Base-by-base conservation (phyloP, 2,888 invertebrate genomes). In the Nomada lathburiana region DNA sequence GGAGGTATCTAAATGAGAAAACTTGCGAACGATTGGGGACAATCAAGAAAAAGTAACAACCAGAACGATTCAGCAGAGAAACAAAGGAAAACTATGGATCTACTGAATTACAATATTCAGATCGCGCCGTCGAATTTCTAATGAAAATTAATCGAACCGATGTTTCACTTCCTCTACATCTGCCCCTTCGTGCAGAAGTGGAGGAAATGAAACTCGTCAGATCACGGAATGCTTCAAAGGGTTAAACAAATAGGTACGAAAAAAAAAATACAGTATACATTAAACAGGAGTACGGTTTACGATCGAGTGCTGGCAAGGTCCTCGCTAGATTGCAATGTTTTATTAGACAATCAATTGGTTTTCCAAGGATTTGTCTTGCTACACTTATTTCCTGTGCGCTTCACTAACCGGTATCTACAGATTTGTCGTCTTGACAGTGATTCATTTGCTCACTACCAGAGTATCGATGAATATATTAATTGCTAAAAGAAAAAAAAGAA, bases 291-390 rank as follows among this genome's bases (percentile, higher is more conserved):
- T 75, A 80, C 72, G 76, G 71, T 82, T 83, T 65, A 42, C 81
- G 76, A 79, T 83, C 87, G 83, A 86, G 82, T 87, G 80, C 77
- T 86, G 84, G 84, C 83, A 89, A 87, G 87, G 86, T 88, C 86
- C 86, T 86, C 86, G 82, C 68, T 89, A 70, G 83, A 83, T 86
- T 81, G 82, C 77, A 84, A 85, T 84, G 76, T 88, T 91, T 91
- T 91, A 90, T 91, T 90, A 86, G 89, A 89, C 81, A 88, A 86
- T 71, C 63, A 84, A 70, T 83, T 53, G 16, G 60, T 62, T 84
- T 85, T 82, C 81, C 67, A 86, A 78, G 67, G 67, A 80, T 75
- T 55, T 75, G 29, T 75, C 80, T 86, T 83, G 72, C 72, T 85
- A 80, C 82, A 79, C 79, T 84, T 80, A 70, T 50, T 76, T 80